Percentiles rank a stretch among this genome's conserved stretches.
phyloP scores from a whole-genome alignment of 2,888 invertebrate species.

The Pristionchus exspectatus region DNA sequence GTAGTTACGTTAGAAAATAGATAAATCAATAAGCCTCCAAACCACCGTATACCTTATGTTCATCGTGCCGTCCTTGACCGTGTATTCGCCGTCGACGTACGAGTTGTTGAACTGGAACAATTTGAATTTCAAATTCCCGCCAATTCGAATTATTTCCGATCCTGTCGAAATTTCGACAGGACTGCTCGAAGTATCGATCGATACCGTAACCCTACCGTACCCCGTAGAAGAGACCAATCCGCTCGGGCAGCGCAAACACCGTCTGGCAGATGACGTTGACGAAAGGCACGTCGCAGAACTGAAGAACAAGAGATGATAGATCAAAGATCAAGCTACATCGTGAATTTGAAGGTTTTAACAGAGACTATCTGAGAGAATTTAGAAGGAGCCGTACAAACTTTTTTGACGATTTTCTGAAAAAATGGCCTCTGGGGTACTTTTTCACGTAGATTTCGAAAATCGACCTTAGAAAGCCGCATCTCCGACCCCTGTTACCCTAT shows the following conservation, averaged over 20 bases:
- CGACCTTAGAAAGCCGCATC: no score
- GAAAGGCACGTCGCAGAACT: constrained; percentile 76
- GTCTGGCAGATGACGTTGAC: constrained; percentile 77
- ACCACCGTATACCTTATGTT: constrained; percentile 47
- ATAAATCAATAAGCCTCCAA: background rate
- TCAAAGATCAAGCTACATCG: constrained; percentile 2
- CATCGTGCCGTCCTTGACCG: constrained; percentile 53
- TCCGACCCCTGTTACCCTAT: no score
- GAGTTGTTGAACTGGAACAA: constrained; percentile 52
- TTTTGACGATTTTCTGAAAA: no score
- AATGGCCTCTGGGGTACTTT: no score
- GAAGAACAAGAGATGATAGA: constrained; percentile 31
- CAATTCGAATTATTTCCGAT: background rate
- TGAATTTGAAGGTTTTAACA: background rate
- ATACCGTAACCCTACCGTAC: constrained; percentile 56
- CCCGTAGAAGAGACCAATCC: constrained; percentile 76
- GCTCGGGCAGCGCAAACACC: constrained; percentile 76
- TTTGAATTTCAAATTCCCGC: constrained; percentile 19
- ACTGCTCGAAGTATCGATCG: background rate
- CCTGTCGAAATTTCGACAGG: constrained; percentile 24
- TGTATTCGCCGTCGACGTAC: constrained; percentile 56
- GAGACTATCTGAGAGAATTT: no score
- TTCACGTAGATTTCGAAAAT: no score
- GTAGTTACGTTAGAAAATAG: background rate
- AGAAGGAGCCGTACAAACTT: no score